Base-by-base conservation (phyloP, 2,797 vertebrate genomes). In the Lemur catta region DNA sequence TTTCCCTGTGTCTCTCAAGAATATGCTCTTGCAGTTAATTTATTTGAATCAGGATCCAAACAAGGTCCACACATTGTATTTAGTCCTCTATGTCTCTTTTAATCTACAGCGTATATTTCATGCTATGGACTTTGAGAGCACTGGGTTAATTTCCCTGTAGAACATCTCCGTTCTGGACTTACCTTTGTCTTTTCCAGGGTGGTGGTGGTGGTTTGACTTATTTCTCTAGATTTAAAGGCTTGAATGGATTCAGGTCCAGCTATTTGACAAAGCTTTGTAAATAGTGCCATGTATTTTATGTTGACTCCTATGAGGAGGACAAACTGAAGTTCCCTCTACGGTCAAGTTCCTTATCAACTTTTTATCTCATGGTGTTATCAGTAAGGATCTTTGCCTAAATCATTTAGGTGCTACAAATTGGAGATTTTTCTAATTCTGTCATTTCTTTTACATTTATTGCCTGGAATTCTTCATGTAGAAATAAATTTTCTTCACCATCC, bases 391-490 rank as follows among this genome's bases (percentile, higher is more conserved):
- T 28, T 17, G 72, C 38, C 18, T 26, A 1, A 2, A 6, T 90
- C 33, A 41, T 11, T 71, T 15, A 30, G 33, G 33, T 9, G 5
- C 43, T 63, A 33, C 28, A 57, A 3, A 35, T 72, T 9, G 4
- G n/a, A 3, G 8, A 9, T 81, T 84, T 81, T 81, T 69, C n/a
- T 41, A 10, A 50, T 43, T 76, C 30, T 38, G 2, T 61, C 24
- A 13, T 81, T 41, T 82, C 38, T 95, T 57, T 95, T 46, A 41
- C 11, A 13, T 57, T 33, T 35, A 26, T 81, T 82, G 41, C 9
- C 57, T 89, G 41, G 55, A 67, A 72, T 72, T 89, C 30, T 89
- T 71, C 61, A 57, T 6, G 38, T 43, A 91, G 30, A 74, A 91
- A 35, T 28, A 72, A 0, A 28, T 43, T 55, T 52, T 80, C 65